Conservation (phyloP, 1,140 invertebrate genomes). For the Drosophila carrolli region DNA sequence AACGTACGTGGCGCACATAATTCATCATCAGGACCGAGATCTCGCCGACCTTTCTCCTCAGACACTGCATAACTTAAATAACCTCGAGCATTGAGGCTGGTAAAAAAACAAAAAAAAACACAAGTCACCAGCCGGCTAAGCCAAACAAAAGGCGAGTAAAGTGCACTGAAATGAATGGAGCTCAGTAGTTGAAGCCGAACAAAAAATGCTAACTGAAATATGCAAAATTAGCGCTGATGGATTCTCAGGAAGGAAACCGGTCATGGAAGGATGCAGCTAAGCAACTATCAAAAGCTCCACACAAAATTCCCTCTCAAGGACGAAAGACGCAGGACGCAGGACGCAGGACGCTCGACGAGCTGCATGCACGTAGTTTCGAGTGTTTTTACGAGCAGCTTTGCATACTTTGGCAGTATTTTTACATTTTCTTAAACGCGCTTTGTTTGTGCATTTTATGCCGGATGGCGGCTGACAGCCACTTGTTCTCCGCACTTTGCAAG, state of each 20-base stretch:
- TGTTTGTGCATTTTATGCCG: slow-evolving; percentile 76
- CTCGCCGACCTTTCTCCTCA: slow-evolving; percentile 26
- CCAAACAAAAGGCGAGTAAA: slow-evolving; percentile 64
- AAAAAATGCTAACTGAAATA: slow-evolving; percentile 71
- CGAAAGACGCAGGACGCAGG: slow-evolving; percentile 23
- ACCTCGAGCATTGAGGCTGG: slow-evolving; percentile 49
- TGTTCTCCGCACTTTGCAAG: slow-evolving; percentile 41
- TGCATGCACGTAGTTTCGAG: slow-evolving; percentile 74
- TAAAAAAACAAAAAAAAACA: slow-evolving; percentile 36
- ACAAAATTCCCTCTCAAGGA: slow-evolving; percentile 31
- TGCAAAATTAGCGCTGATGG: slow-evolving; percentile 83
- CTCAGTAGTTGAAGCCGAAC: slow-evolving; percentile 3
- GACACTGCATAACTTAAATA: slow-evolving; percentile 58
- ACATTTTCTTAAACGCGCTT: slow-evolving; percentile 74
- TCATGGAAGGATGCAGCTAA: slow-evolving; percentile 75
- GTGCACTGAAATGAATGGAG: slow-evolving; percentile 25
- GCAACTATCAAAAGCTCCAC: slow-evolving; percentile 67
- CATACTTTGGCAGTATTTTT: slow-evolving; percentile 80
- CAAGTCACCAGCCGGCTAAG: slow-evolving; percentile 74
- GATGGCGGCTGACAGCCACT: slow-evolving; percentile 50
- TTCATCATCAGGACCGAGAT: slow-evolving; percentile 66
- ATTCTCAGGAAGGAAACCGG: slow-evolving; percentile 76
- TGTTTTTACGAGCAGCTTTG: slow-evolving; percentile 82
- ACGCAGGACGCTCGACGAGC: slow-evolving; percentile 13
- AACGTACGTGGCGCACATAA: slow-evolving; percentile 80